Evolutionary conservation across 2,888 invertebrate genomes (phyloP).

Genomic region (Cerastoderma edule): DNA sequence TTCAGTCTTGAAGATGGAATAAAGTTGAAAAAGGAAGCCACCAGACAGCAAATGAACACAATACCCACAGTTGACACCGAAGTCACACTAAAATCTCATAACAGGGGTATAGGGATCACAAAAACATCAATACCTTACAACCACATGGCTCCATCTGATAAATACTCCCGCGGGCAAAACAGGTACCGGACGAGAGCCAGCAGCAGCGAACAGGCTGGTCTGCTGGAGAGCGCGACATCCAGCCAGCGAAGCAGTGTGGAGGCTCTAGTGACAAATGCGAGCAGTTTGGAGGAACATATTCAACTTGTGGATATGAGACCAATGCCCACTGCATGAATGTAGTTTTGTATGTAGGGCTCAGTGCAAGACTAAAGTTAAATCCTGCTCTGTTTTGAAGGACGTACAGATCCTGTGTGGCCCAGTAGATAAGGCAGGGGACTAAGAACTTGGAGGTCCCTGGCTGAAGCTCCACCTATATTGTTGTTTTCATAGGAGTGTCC

Average conservation of each 20-base stretch:
- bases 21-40: constrained; percentile 43
- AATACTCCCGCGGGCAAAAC: constrained; percentile 53
- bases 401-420: no score
- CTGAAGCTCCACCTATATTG: no score
- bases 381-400: no score
- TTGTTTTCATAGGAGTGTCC: no score
- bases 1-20: constrained; percentile 53
- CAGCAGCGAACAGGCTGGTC: constrained; percentile 69
- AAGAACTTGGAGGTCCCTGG: no score
- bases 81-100: constrained; percentile 61
- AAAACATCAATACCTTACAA: constrained; percentile 64
- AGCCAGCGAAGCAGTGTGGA: constrained; percentile 69
- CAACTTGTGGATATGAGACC: constrained; percentile 55
- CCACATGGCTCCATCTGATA: constrained; percentile 48
- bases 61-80: constrained; percentile 61
- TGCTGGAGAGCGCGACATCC: constrained; percentile 69
- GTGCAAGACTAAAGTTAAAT: no score
- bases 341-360: no score
- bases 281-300: constrained; percentile 53
- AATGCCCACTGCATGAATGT: constrained; percentile 52
- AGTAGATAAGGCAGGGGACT: no score
- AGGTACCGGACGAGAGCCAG: constrained; percentile 61
- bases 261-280: constrained; percentile 38
- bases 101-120: constrained; percentile 57
- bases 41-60: constrained; percentile 45